Conservation (phyloP, 2,797 vertebrate species). For the Peromyscus nudipes region DNA sequence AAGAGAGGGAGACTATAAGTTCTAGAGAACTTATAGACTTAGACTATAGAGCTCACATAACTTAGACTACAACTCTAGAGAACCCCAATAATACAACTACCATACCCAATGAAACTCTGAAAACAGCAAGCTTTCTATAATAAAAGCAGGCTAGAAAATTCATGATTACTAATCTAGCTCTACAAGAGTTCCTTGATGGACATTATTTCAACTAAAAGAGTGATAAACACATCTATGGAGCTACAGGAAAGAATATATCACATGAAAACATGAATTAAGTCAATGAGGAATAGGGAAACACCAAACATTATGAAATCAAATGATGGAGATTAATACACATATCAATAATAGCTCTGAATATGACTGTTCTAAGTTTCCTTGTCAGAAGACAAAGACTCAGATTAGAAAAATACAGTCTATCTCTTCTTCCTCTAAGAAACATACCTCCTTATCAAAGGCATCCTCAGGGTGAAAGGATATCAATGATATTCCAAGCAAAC, state of each 20-base stretch:
- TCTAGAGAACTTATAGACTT: no score
- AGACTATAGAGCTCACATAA: no score
- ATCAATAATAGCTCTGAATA: neutral
- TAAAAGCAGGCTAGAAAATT: neutral
- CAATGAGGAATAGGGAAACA: neutral
- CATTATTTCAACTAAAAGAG: neutral
- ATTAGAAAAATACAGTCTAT: neutral
- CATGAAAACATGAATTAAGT: neutral
- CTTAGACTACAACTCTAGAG: no score
- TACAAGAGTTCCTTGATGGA: neutral
- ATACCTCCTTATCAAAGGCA: neutral
- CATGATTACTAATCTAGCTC: neutral
- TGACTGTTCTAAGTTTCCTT: neutral
- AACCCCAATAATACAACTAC: neutral
- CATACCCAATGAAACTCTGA: neutral
- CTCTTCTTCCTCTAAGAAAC: neutral
- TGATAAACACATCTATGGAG: neutral
- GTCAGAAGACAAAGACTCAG: neutral
- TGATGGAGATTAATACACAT: neutral
- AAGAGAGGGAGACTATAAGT: no score
- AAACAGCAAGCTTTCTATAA: neutral
- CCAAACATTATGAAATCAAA: neutral
- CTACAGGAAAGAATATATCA: neutral
- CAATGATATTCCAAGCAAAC: neutral
- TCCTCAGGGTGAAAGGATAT: neutral